phyloP scores from a whole-genome alignment of 2,797 vertebrate species.

The Macropus fuliginosus region DNA sequence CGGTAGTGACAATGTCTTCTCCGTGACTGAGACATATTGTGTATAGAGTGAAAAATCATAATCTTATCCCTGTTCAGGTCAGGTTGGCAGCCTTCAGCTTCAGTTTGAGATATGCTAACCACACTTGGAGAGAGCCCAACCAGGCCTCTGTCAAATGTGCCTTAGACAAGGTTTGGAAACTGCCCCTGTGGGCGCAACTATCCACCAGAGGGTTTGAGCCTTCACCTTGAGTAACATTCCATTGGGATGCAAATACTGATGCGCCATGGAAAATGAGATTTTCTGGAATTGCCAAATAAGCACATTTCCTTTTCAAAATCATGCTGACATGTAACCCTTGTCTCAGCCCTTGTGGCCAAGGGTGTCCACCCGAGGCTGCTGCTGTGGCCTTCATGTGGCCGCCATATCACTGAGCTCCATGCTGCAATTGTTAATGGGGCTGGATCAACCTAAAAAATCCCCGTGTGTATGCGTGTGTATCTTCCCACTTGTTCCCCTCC shows the following conservation, averaged over 20 bases:
- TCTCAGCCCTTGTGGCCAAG: not conserved
- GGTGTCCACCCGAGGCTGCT: not conserved
- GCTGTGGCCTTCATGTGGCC: not conserved
- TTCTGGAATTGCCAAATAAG: not conserved
- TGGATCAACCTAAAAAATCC: not conserved
- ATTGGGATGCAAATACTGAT: not conserved
- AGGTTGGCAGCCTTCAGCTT: not conserved
- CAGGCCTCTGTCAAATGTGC: not conserved
- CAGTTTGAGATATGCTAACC: not conserved
- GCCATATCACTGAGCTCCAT: not conserved
- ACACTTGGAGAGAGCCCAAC: not conserved
- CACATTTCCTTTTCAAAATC: not conserved
- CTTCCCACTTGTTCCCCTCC: not conserved
- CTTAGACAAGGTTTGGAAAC: not conserved
- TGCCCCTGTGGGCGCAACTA: not conserved
- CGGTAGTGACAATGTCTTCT: not conserved
- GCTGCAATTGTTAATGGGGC: not conserved
- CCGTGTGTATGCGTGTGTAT: not conserved
- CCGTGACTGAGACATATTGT: not conserved
- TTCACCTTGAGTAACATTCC: not conserved
- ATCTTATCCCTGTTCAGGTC: rapidly evolving
- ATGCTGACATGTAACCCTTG: not conserved
- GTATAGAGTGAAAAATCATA: rapidly evolving
- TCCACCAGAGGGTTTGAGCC: not conserved
- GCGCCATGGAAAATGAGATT: not conserved